Conservation (phyloP, 1,140 invertebrate species). For the Cyclina sinensis region DNA sequence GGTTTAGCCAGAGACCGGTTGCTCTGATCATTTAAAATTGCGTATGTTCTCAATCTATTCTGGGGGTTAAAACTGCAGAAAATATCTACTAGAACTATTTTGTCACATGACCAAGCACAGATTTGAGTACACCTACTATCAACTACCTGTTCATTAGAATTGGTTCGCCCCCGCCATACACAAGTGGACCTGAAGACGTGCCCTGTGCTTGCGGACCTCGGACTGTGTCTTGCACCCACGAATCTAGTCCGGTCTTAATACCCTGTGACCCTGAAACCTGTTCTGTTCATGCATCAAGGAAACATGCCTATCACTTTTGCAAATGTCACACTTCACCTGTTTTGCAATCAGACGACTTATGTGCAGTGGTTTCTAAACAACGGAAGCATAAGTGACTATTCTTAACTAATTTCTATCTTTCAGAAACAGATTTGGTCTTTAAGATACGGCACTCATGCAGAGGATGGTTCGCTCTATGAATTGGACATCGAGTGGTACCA, state of each 20-base stretch:
- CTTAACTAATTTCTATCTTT: background rate
- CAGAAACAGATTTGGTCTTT: background rate
- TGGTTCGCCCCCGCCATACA: background rate
- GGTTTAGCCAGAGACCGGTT: conserved; percentile 36
- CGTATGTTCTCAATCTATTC: background rate
- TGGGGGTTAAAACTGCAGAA: background rate
- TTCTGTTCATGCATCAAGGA: background rate
- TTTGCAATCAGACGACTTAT: background rate
- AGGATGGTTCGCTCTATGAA: background rate
- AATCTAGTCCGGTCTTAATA: background rate
- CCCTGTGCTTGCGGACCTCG: background rate
- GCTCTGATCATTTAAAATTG: conserved; percentile 61
- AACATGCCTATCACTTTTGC: background rate
- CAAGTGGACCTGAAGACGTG: background rate
- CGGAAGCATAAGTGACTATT: background rate
- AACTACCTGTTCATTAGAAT: background rate
- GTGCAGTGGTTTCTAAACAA: background rate
- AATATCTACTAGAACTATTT: conserved; percentile 55
- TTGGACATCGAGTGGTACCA: background rate
- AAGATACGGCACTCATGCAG: background rate
- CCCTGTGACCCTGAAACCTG: background rate
- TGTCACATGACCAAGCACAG: conserved; percentile 56
- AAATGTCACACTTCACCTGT: background rate
- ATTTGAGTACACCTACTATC: background rate
- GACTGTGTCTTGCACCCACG: background rate